Evolutionary conservation across 2,113 vertebrate genomes (phyloP), one percentile per base, ranked within the genome.

Genomic region (Ochotona princeps): DNA sequence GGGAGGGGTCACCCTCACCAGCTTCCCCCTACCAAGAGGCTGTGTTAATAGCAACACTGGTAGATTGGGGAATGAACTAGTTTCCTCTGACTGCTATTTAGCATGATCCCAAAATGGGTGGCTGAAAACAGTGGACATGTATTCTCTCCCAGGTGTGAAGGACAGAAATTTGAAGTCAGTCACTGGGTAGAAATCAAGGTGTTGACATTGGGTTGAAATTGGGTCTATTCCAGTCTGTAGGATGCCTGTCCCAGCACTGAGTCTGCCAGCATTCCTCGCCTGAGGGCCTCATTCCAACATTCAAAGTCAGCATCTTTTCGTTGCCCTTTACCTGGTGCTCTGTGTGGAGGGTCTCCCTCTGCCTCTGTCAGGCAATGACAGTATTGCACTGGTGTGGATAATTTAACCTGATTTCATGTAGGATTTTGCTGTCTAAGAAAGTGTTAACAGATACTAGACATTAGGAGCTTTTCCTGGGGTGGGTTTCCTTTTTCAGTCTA

Each of bases 81-180:
- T 87, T 74, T 74, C 28, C 25, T 87, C 18, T 65, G 87, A 73
- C 35, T 84, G 67, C 72, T 72, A 7, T 83, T 80, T 83, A 66
- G 87, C 32, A 60, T 88, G 11, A 67, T 60, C 47, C 65, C 51
- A 66, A 30, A 49, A 32, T 28, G 5, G 17, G 9, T 49, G 54
- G 35, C 44, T 85, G 38, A 18, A 49, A 57, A 73, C 72, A 72
- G 20, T 32, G 63, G 65, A 79, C 87, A 10, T 66, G 11, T 30
- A 49, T 87, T 83, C 26, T 67, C 9, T 78, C 12, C 21, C 12
- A 44, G 26, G 88, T 35, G 35, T 75, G 49, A 72, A 74, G 54
- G 20, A 49, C 70, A 69, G 65, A 78, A 82, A 60, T 95, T 74
- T 92, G 65, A 78, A 89, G n/a, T 87, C 35, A 35, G 21, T 44